Evolutionary conservation across 1,140 invertebrate species (phyloP).

Genomic region (Micrasema longulum): DNA sequence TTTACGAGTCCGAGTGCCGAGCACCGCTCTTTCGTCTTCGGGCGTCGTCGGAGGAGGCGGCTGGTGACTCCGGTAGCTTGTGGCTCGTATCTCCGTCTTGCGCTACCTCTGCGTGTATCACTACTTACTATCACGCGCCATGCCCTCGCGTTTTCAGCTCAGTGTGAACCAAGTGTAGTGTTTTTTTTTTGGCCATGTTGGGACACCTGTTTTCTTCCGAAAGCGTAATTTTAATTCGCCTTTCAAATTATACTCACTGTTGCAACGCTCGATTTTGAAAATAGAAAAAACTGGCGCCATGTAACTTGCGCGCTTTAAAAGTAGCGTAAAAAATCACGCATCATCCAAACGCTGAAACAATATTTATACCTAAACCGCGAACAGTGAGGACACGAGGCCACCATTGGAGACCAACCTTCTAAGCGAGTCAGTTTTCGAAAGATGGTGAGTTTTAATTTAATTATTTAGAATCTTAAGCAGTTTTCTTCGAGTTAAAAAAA

Average conservation of each 20-base stretch:
- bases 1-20: constrained; percentile 42
- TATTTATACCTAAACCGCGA: not conserved
- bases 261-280: constrained; percentile 20
- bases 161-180: constrained; percentile 23
- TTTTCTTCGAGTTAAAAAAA: constrained; percentile 4
- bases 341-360: not conserved
- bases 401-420: not conserved
- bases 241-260: constrained; percentile 9
- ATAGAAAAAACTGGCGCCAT: not conserved
- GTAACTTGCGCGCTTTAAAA: constrained; percentile 1
- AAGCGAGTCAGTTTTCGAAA: not conserved
- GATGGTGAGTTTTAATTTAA: constrained; percentile 18
- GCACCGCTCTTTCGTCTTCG: constrained; percentile 49
- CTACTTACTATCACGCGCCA: constrained; percentile 2
- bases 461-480: not conserved
- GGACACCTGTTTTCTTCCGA: constrained; percentile 38
- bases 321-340: constrained; percentile 4
- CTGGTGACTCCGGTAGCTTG: constrained; percentile 11
- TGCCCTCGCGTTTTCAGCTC: constrained; percentile 3
- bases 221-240: constrained; percentile 9
- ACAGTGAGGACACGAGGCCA: constrained; percentile 24
- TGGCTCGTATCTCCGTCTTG: constrained; percentile 7
- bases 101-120: not conserved
- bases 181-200: constrained; percentile 28
- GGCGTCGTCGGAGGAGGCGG: constrained; percentile 39